phyloP scores from a whole-genome alignment of 2,113 vertebrate genomes.

The Prunella fulvescens region DNA sequence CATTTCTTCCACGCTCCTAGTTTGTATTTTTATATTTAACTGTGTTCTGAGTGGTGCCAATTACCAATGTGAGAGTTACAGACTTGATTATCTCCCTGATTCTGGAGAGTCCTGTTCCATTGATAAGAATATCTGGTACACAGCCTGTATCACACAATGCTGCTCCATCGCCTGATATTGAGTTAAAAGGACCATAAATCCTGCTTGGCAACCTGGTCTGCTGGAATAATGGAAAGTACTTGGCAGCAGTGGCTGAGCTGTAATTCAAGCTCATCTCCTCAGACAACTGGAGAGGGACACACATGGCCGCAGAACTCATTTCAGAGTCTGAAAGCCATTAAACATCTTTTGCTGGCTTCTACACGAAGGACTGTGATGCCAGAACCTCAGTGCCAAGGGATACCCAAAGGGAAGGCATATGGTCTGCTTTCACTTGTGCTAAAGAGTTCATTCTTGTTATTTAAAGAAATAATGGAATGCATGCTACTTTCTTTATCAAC shows the following conservation, averaged over 20 bases:
- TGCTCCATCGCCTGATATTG: conserved; percentile 62
- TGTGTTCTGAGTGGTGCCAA: conserved; percentile 55
- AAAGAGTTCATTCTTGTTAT: conserved; percentile 67
- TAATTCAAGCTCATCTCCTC: conserved; percentile 79
- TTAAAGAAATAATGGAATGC: conserved; percentile 63
- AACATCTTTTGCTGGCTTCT: conserved; percentile 75
- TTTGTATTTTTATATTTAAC: conserved; percentile 43
- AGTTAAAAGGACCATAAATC: conserved; percentile 74
- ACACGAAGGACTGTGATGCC: conserved; percentile 57
- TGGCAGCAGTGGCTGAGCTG: conserved; percentile 74
- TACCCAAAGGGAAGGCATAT: conserved; percentile 75
- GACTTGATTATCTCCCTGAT: conserved; percentile 83
- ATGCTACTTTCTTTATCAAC: conserved; percentile 13
- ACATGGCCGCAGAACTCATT: conserved; percentile 76
- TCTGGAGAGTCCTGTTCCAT: conserved; percentile 74
- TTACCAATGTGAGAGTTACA: conserved; percentile 75
- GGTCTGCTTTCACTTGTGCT: conserved; percentile 66
- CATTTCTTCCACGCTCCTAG: background rate
- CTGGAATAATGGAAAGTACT: conserved; percentile 68
- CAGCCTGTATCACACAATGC: conserved; percentile 73
- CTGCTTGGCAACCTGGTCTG: conserved; percentile 69
- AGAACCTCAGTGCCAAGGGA: conserved; percentile 70
- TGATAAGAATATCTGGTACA: conserved; percentile 77
- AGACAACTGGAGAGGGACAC: conserved; percentile 76
- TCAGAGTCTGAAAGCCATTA: conserved; percentile 75